These are phyloP conservation scores for Gila robusta DNA, from an alignment of 2,797 vertebrate genomes.

Conservation along the genomic window DNA sequence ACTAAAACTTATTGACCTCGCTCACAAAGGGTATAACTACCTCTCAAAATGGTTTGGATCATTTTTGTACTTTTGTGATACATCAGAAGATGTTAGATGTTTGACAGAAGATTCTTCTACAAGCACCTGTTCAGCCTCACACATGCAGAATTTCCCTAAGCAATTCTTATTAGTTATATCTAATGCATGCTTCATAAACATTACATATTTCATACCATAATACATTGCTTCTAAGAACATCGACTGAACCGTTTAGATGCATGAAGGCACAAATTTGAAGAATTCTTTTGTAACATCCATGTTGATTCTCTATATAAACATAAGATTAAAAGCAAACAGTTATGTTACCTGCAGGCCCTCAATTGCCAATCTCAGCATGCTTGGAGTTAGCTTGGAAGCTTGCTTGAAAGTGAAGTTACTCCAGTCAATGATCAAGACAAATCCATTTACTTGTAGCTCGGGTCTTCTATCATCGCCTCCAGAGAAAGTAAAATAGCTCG, in stretches of 20 bases:
- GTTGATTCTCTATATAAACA: background rate
- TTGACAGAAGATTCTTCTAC: constrained; percentile 29
- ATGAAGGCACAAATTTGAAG: background rate
- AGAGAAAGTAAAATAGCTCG: constrained; percentile 94
- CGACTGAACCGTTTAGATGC: background rate
- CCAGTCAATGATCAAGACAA: constrained; percentile 99
- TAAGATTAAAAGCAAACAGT: background rate
- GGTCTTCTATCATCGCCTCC: constrained; percentile 98
- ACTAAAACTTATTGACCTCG: background rate
- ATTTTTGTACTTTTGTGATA: background rate
- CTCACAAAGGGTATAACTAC: background rate
- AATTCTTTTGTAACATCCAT: background rate
- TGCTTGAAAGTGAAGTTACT: constrained; percentile 99
- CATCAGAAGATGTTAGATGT: constrained; percentile 51
- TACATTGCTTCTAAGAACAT: background rate
- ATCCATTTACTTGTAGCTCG: constrained; percentile 97
- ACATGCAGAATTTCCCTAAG: background rate
- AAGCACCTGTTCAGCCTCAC: background rate
- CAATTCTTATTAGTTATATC: constrained; percentile 17
- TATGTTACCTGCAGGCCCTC: constrained; percentile 93
- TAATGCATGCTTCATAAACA: background rate
- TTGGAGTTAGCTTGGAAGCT: constrained; percentile 96
- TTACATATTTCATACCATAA: background rate
- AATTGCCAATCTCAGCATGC: constrained; percentile 96
- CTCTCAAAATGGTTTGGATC: background rate